Conservation (phyloP, 2,888 invertebrate genomes). For the Phaedon cochleariae region DNA sequence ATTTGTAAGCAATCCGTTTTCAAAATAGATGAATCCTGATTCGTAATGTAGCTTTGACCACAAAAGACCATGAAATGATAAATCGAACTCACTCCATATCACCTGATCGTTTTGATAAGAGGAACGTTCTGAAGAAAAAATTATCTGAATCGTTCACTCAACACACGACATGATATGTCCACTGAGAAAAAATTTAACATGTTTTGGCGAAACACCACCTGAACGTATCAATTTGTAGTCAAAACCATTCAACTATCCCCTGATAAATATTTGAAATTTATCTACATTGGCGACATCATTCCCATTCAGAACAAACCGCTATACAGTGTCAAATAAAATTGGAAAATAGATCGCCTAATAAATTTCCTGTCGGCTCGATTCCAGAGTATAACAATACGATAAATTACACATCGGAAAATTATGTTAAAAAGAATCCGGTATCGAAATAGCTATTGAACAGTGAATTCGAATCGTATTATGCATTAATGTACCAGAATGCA, state of each 20-base stretch:
- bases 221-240: too few relatives aligned
- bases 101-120: too few relatives aligned
- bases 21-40: too few relatives aligned
- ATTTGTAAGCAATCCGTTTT: too few relatives aligned
- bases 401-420: constrained; percentile 36
- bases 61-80: too few relatives aligned
- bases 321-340: constrained; percentile 25
- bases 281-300: constrained; percentile 4
- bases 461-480: constrained; percentile 39
- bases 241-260: neutral
- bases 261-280: constrained; percentile 3
- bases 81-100: too few relatives aligned
- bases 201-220: too few relatives aligned
- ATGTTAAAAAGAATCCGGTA: constrained; percentile 33
- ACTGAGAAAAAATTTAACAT: too few relatives aligned
- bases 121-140: too few relatives aligned
- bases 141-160: too few relatives aligned
- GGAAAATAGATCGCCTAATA: constrained; percentile 30
- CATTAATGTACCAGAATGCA: constrained; percentile 34
- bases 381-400: constrained; percentile 31
- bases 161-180: too few relatives aligned
- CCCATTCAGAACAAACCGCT: neutral
- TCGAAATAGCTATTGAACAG: constrained; percentile 34
- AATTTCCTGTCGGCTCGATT: constrained; percentile 30
- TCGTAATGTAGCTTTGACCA: too few relatives aligned